Percentiles rank a stretch among this genome's conserved stretches.
Conservation (phyloP, 2,797 vertebrate species). For the Lagothrix lagotricha region DNA sequence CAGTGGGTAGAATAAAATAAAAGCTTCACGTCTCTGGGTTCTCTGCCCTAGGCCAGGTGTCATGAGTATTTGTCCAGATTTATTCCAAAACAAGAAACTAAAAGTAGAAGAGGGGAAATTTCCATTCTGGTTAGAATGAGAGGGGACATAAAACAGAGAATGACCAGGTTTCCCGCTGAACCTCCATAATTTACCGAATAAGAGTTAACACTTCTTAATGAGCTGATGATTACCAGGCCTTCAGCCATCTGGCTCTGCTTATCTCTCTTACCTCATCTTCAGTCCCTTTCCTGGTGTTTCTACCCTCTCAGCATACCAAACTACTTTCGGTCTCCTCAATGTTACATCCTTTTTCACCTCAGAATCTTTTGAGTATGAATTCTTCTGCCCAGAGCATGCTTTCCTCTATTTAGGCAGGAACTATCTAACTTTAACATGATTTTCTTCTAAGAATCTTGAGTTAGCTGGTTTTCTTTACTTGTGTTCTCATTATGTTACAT, state of each 20-base stretch:
- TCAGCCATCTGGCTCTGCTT: neutral
- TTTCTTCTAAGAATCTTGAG: neutral
- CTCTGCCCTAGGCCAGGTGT: neutral
- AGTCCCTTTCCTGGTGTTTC: neutral
- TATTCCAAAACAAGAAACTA: slow-evolving; percentile 9
- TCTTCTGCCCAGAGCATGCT: neutral
- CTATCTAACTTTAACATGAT: neutral
- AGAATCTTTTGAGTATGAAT: neutral
- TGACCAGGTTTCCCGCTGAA: neutral
- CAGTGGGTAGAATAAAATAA: neutral
- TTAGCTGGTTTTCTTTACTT: neutral
- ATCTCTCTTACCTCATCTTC: neutral
- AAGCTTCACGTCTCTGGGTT: neutral
- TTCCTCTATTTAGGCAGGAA: neutral
- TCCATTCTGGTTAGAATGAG: neutral
- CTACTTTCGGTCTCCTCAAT: neutral
- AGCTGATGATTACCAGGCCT: neutral
- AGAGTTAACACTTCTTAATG: slow-evolving; percentile 38
- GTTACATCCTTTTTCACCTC: neutral
- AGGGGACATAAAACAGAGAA: neutral
- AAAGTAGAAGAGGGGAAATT: slow-evolving; percentile 23
- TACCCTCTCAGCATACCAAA: neutral
- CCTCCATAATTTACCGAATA: slow-evolving; percentile 25
- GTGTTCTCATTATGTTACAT: neutral
- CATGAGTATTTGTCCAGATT: neutral